Conservation (phyloP, 2,113 vertebrate species). For the Haplochromis burtoni region DNA sequence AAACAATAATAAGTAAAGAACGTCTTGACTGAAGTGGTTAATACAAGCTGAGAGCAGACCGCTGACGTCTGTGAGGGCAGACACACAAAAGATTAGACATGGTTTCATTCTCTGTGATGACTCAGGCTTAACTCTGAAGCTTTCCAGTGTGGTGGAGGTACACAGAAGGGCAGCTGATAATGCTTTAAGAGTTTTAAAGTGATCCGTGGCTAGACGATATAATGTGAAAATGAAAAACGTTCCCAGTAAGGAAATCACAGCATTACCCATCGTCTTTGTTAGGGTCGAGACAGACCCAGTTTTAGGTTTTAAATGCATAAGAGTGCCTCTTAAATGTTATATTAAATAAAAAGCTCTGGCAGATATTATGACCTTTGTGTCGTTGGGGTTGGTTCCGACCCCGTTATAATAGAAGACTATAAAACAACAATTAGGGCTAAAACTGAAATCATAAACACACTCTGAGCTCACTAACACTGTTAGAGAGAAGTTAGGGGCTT, state of each 20-base stretch:
- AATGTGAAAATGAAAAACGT: neutral
- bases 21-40: neutral
- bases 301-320: neutral
- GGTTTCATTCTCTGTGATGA: neutral
- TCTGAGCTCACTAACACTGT: rapidly evolving
- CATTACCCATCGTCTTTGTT: neutral
- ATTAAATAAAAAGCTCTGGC: neutral
- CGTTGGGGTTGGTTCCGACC: rapidly evolving
- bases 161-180: neutral
- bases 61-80: neutral
- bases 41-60: neutral
- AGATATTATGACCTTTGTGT: neutral
- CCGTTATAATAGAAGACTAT: neutral
- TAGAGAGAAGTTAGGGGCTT: neutral
- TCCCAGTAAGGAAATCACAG: neutral
- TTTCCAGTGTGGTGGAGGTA: neutral
- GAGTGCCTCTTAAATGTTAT: neutral
- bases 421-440: neutral
- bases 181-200: neutral
- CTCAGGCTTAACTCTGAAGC: neutral
- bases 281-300: neutral
- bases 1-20: neutral
- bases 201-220: rapidly evolving
- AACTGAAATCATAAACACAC: neutral
- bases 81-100: neutral